These are phyloP conservation scores for Odontocerum albicorne DNA, from an alignment of 2,888 invertebrate genomes.

Conservation along the genomic window DNA sequence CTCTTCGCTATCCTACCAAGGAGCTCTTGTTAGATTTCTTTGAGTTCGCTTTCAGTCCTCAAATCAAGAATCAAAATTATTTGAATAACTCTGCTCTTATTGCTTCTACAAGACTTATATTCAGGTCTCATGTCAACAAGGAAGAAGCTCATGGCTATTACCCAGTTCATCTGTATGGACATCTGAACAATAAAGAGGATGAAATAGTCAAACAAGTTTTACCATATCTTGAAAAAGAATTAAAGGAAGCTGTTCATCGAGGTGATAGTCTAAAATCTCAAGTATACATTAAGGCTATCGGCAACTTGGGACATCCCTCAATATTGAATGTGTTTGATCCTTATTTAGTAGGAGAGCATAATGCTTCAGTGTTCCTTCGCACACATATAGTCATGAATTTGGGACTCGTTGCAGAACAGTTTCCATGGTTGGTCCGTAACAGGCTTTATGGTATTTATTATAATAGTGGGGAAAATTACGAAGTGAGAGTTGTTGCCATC, in stretches of 20 bases:
- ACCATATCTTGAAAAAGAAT: constrained; percentile 49
- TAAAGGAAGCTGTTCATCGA: constrained; percentile 49
- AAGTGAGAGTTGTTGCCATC: constrained; percentile 57
- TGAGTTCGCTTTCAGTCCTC: constrained; percentile 46
- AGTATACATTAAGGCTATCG: constrained; percentile 55
- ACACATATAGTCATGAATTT: constrained; percentile 55
- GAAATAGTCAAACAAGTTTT: constrained; percentile 51
- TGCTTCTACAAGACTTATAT: constrained; percentile 51
- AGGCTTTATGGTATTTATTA: constrained; percentile 60
- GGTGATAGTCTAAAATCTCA: constrained; percentile 51
- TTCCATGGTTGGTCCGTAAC: constrained; percentile 49
- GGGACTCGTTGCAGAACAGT: constrained; percentile 44
- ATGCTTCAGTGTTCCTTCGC: constrained; percentile 55
- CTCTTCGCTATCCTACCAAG: constrained; percentile 52
- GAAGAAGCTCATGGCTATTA: constrained; percentile 50
- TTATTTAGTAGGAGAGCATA: constrained; percentile 55
- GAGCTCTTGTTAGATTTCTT: constrained; percentile 54
- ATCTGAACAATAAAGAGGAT: constrained; percentile 46
- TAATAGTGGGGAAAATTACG: constrained; percentile 54
- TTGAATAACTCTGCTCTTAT: constrained; percentile 54
- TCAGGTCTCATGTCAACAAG: constrained; percentile 51
- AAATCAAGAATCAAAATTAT: constrained; percentile 44
- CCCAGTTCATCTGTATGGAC: constrained; percentile 57
- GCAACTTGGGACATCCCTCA: constrained; percentile 54
- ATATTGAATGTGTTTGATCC: constrained; percentile 56